These are phyloP conservation scores for Pseudochirops cupreus DNA, from an alignment of 2,797 vertebrate species.

Conservation along the genomic window DNA sequence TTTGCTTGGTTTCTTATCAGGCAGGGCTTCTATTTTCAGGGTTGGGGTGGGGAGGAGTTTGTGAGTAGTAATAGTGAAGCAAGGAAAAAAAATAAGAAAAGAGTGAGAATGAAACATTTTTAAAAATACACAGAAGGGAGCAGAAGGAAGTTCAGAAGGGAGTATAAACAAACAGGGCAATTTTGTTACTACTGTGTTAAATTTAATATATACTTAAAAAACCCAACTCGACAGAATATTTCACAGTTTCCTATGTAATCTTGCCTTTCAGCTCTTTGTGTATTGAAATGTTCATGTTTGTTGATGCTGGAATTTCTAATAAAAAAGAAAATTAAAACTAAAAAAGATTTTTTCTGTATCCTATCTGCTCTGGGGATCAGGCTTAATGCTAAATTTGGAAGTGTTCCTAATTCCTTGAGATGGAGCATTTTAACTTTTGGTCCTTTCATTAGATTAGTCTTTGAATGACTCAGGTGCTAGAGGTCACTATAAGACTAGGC, in stretches of 20 bases:
- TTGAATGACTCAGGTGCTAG: too few relatives aligned
- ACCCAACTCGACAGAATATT: background rate
- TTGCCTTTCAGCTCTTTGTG: background rate
- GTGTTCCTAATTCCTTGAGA: background rate
- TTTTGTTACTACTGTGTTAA: conserved; percentile 1
- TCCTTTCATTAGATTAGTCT: background rate
- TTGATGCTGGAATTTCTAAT: background rate
- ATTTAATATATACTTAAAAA: conserved; percentile 2
- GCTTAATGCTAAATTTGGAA: background rate
- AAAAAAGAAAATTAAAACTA: background rate
- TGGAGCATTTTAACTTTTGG: background rate
- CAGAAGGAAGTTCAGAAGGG: background rate
- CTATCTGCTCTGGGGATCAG: background rate
- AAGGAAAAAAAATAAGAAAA: background rate
- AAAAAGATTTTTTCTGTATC: background rate
- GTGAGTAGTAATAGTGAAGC: background rate
- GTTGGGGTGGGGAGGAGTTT: background rate
- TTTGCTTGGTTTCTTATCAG: background rate
- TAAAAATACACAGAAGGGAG: background rate
- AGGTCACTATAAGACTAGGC: too few relatives aligned
- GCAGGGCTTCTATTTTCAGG: background rate
- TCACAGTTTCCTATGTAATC: background rate
- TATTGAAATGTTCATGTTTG: background rate
- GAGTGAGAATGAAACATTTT: background rate
- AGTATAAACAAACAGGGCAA: conserved; percentile 3